A percentile compares a stretch with the other conserved stretches of the same genome.
Conservation (phyloP, 2,113 vertebrate species). For the Phylloscopus whistleri region DNA sequence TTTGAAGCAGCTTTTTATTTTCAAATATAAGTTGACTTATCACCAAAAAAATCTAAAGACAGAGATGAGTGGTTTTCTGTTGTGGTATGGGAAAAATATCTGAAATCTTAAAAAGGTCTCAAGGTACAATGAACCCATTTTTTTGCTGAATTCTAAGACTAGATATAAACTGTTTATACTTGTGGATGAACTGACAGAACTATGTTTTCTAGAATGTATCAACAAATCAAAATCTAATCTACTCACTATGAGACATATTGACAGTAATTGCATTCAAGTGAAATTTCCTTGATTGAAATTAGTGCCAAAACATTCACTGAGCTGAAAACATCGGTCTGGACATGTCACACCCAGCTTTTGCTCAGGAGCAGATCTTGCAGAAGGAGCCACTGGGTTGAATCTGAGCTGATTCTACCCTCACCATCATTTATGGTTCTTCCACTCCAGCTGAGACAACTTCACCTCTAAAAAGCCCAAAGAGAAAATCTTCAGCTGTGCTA, state of each 20-base stretch:
- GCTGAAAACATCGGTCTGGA: neutral
- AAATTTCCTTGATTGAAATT: neutral
- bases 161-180: neutral
- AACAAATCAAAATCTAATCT: neutral
- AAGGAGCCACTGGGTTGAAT: neutral
- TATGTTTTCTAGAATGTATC: neutral
- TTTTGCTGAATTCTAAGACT: neutral
- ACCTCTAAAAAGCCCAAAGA: neutral
- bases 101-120: neutral
- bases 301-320: neutral
- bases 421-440: neutral
- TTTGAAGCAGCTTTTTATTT: constrained; percentile 10
- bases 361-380: neutral
- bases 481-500: neutral
- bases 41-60: neutral
- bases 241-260: neutral
- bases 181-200: neutral
- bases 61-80: neutral
- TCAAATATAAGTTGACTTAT: neutral
- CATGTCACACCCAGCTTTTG: neutral
- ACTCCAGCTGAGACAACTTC: neutral
- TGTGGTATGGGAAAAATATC: neutral
- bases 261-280: neutral
- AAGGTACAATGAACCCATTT: neutral
- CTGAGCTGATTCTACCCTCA: neutral